Evolutionary conservation across 2,113 vertebrate genomes (phyloP).

Genomic region (Athene noctua): DNA sequence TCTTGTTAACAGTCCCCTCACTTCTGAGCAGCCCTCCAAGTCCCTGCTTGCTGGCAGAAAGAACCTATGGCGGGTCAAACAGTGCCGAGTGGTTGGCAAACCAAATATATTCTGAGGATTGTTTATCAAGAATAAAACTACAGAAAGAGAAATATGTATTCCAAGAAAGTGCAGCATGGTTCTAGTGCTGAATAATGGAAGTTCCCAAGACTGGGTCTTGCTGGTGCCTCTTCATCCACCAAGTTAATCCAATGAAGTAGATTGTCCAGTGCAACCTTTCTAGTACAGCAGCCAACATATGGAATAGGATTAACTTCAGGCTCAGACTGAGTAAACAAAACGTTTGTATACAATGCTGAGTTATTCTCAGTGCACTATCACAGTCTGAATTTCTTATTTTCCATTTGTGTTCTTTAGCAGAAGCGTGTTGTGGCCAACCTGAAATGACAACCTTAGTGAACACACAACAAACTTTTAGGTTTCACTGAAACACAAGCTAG

Average conservation of each 20-base stretch:
- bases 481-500: neutral
- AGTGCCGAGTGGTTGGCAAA: neutral
- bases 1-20: neutral
- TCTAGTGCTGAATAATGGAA: neutral
- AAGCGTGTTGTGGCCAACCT: neutral
- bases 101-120: neutral
- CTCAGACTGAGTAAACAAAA: neutral
- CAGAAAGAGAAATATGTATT: neutral
- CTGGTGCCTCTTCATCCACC: neutral
- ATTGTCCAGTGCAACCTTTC: neutral
- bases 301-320: conserved; percentile 4
- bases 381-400: neutral
- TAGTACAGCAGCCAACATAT: neutral
- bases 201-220: neutral
- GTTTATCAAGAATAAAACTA: neutral
- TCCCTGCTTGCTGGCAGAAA: neutral
- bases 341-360: neutral
- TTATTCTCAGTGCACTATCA: neutral
- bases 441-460: neutral
- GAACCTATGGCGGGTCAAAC: neutral
- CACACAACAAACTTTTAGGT: neutral
- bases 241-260: conserved; percentile 30
- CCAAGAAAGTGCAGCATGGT: neutral
- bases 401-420: neutral
- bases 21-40: neutral